Conservation (phyloP, 2,888 invertebrate genomes). For the Therioaphis trifolii region DNA sequence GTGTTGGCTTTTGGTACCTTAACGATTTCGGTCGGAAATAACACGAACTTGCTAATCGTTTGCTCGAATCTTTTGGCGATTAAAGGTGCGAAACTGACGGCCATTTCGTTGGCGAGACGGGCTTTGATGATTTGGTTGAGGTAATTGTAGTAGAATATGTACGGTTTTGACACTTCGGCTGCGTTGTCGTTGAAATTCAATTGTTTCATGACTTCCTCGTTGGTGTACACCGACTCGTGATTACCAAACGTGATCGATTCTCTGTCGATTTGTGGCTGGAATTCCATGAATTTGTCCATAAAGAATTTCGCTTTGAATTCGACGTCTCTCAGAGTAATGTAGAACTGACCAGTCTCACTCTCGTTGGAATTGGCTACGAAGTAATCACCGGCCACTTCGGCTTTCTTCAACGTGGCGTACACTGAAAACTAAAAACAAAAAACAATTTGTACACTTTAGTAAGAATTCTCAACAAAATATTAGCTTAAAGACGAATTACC, state of each 20-base stretch:
- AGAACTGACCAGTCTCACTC: background rate
- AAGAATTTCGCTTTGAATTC: background rate
- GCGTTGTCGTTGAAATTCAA: background rate
- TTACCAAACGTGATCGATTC: background rate
- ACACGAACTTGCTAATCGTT: background rate
- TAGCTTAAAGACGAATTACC: too few relatives aligned
- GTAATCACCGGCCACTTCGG: slow-evolving; percentile 3
- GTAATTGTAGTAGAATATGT: background rate
- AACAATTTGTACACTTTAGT: too few relatives aligned
- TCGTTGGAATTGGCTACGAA: background rate
- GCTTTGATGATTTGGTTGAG: background rate
- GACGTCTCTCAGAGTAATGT: slow-evolving; percentile 2
- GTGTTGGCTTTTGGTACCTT: background rate
- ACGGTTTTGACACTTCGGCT: background rate
- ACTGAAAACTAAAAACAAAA: slow-evolving; percentile 4
- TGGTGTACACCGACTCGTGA: slow-evolving; percentile 13
- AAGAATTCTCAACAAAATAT: too few relatives aligned
- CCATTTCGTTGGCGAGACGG: slow-evolving; percentile 15
- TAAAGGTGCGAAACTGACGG: background rate
- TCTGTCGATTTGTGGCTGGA: background rate
- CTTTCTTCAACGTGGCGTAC: background rate
- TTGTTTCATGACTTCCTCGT: background rate
- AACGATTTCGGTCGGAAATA: background rate
- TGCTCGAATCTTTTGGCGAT: slow-evolving; percentile 25
- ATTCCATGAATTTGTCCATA: background rate